Percentiles rank a stretch among this genome's conserved stretches.
These are phyloP conservation scores for Heliconius aoede DNA, from an alignment of 2,888 invertebrate genomes.

Conservation along the genomic window DNA sequence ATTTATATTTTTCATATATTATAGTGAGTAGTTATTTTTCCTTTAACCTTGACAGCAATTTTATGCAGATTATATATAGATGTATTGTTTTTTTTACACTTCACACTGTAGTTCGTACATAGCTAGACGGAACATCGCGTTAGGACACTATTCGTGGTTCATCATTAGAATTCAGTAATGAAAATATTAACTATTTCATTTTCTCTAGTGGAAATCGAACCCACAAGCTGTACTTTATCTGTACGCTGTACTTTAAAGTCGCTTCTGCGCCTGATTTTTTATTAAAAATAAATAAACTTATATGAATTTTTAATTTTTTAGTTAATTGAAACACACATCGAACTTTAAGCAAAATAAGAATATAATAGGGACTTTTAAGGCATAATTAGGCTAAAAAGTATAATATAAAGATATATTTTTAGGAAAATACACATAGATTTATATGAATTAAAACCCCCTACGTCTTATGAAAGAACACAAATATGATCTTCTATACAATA, in stretches of 20 bases:
- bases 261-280: not conserved
- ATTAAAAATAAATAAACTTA: too few relatives aligned
- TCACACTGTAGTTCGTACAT: too few relatives aligned
- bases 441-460: too few relatives aligned
- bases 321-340: too few relatives aligned
- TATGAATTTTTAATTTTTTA: too few relatives aligned
- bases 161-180: not conserved
- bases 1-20: too few relatives aligned
- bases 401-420: not conserved
- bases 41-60: too few relatives aligned
- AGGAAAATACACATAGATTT: not conserved
- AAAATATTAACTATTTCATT: not conserved
- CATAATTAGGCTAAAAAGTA: not conserved
- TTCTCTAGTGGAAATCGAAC: not conserved
- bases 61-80: too few relatives aligned
- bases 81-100: too few relatives aligned
- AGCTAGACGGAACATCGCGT: too few relatives aligned
- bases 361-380: not conserved
- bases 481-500: constrained; percentile 1
- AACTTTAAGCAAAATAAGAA: not conserved
- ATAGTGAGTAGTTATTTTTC: too few relatives aligned
- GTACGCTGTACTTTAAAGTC: not conserved
- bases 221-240: not conserved
- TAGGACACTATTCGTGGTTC: too few relatives aligned
- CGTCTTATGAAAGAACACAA: not conserved